A percentile compares a stretch with the other conserved stretches of the same genome.
Conservation (phyloP, 2,113 vertebrate genomes). For the Pungitius pungitius region DNA sequence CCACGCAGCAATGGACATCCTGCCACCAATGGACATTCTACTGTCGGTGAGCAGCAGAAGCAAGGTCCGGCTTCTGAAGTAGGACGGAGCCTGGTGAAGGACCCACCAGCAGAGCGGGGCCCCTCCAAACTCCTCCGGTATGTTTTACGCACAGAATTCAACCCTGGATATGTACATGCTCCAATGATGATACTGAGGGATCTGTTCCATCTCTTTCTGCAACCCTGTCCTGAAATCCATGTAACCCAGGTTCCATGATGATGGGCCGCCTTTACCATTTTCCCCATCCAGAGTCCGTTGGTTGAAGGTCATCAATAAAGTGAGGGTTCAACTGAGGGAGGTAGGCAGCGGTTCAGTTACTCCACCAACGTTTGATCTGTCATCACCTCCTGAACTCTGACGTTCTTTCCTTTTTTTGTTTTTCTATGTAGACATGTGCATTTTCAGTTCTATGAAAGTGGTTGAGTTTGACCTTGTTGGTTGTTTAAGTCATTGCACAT, state of each 20-base stretch:
- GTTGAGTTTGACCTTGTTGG: conserved; percentile 74
- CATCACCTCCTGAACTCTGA: conserved; percentile 3
- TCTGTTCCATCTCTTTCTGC: neutral
- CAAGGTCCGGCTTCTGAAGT: conserved; percentile 69
- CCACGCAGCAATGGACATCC: conserved; percentile 65
- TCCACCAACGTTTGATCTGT: conserved; percentile 4
- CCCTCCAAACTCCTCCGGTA: conserved; percentile 72
- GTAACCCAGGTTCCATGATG: conserved; percentile 76
- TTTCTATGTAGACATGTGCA: neutral
- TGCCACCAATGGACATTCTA: conserved; percentile 73
- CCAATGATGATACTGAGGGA: conserved; percentile 8
- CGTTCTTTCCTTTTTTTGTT: neutral
- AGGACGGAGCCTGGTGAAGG: conserved; percentile 51
- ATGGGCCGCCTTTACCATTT: conserved; percentile 82
- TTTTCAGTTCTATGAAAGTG: conserved; percentile 47
- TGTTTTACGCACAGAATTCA: neutral
- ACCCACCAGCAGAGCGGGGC: conserved; percentile 54
- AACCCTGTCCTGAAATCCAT: neutral
- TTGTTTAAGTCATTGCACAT: conserved; percentile 26
- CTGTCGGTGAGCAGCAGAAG: conserved; percentile 67
- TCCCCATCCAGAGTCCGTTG: conserved; percentile 88
- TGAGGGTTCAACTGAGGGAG: conserved; percentile 92
- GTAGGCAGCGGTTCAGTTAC: conserved; percentile 76
- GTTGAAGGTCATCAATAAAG: conserved; percentile 96
- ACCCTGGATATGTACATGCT: neutral